phyloP scores from a whole-genome alignment of 2,113 vertebrate genomes.

The Penelope pileata region DNA sequence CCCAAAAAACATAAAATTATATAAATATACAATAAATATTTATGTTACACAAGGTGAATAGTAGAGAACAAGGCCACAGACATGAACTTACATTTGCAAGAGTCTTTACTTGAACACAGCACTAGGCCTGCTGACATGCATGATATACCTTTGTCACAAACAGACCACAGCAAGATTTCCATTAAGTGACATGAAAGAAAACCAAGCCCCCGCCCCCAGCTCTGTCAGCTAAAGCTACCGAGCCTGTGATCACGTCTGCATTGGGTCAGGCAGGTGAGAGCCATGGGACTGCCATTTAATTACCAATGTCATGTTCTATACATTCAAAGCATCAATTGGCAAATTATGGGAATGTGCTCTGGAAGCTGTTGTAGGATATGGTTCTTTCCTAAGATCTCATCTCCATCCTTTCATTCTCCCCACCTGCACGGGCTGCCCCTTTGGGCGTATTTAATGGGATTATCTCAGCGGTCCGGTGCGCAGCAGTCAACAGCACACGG shows the following conservation, averaged over 20 bases:
- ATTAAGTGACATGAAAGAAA: slow-evolving; percentile 39
- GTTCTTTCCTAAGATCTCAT: not conserved
- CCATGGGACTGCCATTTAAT: not conserved
- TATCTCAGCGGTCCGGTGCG: not conserved
- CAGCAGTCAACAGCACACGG: not conserved
- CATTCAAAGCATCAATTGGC: not conserved
- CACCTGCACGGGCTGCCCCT: accelerated
- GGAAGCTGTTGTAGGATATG: not conserved
- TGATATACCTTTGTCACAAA: slow-evolving; percentile 81
- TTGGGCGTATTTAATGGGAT: not conserved
- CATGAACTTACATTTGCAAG: slow-evolving; percentile 85
- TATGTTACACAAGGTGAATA: slow-evolving; percentile 87
- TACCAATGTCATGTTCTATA: not conserved
- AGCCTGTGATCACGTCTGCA: slow-evolving; percentile 30
- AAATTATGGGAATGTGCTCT: not conserved
- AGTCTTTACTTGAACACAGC: slow-evolving; percentile 82
- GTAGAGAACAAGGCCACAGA: slow-evolving; percentile 87
- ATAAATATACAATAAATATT: slow-evolving; percentile 91
- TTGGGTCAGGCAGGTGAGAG: slow-evolving; percentile 10
- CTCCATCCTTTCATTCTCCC: not conserved
- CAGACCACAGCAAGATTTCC: slow-evolving; percentile 81
- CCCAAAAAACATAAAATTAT: slow-evolving; percentile 82
- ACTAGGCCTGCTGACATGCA: slow-evolving; percentile 84
- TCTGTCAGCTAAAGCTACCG: slow-evolving; percentile 60
- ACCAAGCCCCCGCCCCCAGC: not conserved